phyloP scores from a whole-genome alignment of 2,888 invertebrate species.

The Eudemis profundana region DNA sequence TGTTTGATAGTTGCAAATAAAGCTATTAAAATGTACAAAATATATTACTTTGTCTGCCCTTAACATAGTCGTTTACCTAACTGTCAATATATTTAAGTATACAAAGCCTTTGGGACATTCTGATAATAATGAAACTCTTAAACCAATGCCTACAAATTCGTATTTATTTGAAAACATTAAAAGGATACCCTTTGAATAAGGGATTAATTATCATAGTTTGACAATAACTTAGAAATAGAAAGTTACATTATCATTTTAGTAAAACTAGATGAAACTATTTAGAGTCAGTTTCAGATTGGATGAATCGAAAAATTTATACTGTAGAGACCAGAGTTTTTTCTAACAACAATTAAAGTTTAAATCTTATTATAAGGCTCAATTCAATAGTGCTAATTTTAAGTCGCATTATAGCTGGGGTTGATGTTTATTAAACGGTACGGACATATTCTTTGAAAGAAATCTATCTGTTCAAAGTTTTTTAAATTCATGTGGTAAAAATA shows the following conservation, averaged over 20 bases:
- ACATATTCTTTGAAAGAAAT: background rate
- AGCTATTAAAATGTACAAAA: background rate
- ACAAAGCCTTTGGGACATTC: background rate
- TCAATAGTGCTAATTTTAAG: no score
- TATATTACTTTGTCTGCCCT: background rate
- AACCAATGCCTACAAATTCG: background rate
- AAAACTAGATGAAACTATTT: conserved; percentile 2
- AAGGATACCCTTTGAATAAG: background rate
- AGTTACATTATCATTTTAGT: background rate
- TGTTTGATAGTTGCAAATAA: background rate
- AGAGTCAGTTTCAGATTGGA: background rate
- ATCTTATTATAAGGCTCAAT: no score
- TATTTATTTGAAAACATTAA: background rate
- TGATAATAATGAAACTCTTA: background rate
- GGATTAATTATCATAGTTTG: background rate
- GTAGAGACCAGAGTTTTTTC: background rate
- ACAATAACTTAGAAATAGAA: background rate
- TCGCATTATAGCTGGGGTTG: no score
- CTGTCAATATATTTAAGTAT: background rate
- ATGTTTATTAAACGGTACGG: no score
- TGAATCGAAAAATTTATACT: background rate
- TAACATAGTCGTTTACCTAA: background rate
- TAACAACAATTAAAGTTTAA: background rate
- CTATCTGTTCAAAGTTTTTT: no score
- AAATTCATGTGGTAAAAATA: no score